These are phyloP conservation scores for Epicauta chinensis DNA, from an alignment of 1,140 invertebrate genomes.

Conservation along the genomic window DNA sequence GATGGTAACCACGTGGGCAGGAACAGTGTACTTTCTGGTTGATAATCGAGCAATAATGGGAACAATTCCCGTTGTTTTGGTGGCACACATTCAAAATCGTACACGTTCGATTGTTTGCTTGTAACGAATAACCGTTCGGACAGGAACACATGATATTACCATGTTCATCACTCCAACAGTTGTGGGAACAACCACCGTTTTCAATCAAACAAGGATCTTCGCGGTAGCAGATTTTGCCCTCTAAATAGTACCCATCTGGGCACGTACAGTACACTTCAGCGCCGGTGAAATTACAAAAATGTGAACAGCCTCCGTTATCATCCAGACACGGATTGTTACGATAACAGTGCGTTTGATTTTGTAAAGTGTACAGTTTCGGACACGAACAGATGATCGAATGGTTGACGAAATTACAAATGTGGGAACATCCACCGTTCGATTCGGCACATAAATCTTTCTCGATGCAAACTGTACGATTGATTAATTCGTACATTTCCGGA, in stretches of 20 bases:
- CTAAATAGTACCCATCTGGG: conserved; percentile 46
- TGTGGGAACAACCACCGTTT: conserved; percentile 59
- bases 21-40: conserved; percentile 41
- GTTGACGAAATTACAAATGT: no score
- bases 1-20: conserved; percentile 50
- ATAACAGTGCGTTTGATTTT: no score
- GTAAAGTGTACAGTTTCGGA: no score
- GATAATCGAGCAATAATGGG: conserved; percentile 53
- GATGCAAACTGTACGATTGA: no score
- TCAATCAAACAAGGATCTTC: conserved; percentile 54
- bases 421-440: no score
- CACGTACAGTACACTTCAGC: conserved; percentile 43
- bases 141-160: conserved; percentile 35
- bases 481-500: conserved; percentile 61
- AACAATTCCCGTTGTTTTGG: conserved; percentile 59
- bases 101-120: conserved; percentile 27
- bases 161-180: conserved; percentile 43
- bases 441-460: no score
- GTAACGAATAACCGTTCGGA: no score
- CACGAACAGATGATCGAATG: no score
- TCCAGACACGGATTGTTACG: no score
- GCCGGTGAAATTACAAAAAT: no score
- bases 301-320: conserved; percentile 51
- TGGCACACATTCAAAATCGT: conserved; percentile 61
- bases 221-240: conserved; percentile 32